Evolutionary conservation across 2,797 vertebrate genomes (phyloP).

Genomic region (Phaenicophaeus curvirostris): DNA sequence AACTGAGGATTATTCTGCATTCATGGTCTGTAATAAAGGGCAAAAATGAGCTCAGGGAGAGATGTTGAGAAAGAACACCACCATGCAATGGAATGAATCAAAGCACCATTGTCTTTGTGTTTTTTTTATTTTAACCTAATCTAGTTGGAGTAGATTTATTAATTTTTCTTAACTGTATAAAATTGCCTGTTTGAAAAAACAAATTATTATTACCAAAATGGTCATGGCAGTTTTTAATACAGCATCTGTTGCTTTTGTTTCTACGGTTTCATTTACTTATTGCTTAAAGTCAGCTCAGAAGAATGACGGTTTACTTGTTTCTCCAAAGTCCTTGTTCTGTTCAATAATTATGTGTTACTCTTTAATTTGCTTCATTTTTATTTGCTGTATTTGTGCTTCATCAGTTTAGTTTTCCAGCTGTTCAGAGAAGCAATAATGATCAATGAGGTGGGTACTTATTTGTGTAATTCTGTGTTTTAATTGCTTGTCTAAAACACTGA

Average conservation of each 20-base stretch:
- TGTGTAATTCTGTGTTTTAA: not conserved
- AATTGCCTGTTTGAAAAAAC: not conserved
- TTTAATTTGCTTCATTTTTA: conserved; percentile 3
- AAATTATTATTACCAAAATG: not conserved
- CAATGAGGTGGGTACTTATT: not conserved
- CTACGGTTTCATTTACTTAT: not conserved
- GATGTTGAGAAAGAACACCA: not conserved
- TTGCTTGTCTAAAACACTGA: not conserved
- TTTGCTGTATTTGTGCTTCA: conserved; percentile 5
- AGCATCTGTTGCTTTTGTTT: conserved; percentile 20
- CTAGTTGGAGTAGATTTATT: not conserved
- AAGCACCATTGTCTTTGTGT: not conserved
- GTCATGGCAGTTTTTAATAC: not conserved
- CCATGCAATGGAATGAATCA: not conserved
- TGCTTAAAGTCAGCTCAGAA: conserved; percentile 23
- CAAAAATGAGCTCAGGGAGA: not conserved
- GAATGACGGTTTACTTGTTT: not conserved
- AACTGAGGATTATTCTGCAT: conserved; percentile 3
- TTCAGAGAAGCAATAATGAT: not conserved
- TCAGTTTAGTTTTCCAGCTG: conserved; percentile 11
- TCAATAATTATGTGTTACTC: not conserved
- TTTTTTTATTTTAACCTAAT: not conserved
- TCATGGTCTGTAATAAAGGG: not conserved
- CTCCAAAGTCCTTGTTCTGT: not conserved
- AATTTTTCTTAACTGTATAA: not conserved